Evolutionary conservation across 2,888 invertebrate species (phyloP).

Genomic region (Papilio protenor): DNA sequence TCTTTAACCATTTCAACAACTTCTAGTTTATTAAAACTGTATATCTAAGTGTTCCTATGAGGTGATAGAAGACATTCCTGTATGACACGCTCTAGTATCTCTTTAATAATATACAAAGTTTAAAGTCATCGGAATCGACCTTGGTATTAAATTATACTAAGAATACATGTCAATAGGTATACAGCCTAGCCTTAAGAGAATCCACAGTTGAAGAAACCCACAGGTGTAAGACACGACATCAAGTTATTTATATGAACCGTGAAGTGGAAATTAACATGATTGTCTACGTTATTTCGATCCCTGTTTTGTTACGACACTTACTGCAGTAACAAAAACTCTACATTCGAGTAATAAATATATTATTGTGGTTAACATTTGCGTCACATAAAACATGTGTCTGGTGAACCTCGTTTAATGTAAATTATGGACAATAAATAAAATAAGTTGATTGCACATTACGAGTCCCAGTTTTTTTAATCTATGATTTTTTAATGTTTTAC

Average conservation of each 20-base stretch:
- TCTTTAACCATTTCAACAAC: not conserved
- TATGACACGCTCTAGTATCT: too few relatives aligned
- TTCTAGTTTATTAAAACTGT: too few relatives aligned
- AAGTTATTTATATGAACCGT: not conserved
- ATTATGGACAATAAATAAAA: constrained; percentile 22
- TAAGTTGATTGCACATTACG: not conserved
- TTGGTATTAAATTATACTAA: too few relatives aligned
- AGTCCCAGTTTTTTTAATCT: not conserved
- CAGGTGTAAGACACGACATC: not conserved
- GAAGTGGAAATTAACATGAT: not conserved
- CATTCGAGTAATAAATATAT: constrained; percentile 23
- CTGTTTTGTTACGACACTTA: not conserved
- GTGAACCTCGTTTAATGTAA: constrained; percentile 16
- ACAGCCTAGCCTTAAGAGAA: too few relatives aligned
- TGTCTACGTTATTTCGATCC: not conserved
- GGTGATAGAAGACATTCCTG: too few relatives aligned
- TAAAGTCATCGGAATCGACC: too few relatives aligned
- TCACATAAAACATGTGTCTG: constrained; percentile 27
- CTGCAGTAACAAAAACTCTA: constrained; percentile 14
- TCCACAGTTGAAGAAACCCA: too few relatives aligned
- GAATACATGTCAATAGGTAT: too few relatives aligned
- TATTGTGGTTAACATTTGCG: constrained; percentile 23
- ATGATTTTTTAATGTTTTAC: not conserved
- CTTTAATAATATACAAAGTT: too few relatives aligned
- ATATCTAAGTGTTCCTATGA: too few relatives aligned